phyloP scores from a whole-genome alignment of 2,797 vertebrate genomes.

The Phrynocephalus forsythii region DNA sequence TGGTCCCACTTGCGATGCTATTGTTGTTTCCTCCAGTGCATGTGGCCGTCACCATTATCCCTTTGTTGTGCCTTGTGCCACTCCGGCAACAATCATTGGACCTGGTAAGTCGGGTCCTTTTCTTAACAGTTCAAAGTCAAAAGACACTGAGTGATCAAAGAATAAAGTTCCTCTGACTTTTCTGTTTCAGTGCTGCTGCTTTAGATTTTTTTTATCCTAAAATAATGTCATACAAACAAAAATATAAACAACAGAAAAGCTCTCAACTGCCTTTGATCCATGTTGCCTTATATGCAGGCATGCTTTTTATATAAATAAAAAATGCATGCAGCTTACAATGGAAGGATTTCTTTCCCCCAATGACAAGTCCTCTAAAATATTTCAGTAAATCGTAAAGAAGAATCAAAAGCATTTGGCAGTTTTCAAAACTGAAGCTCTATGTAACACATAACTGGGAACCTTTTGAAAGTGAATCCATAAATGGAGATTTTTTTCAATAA shows the following conservation, averaged over 20 bases:
- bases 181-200: not conserved
- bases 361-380: constrained; percentile 11
- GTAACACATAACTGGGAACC: not conserved
- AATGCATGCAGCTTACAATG: not conserved
- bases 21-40: no score
- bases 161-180: constrained; percentile 32
- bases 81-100: no score
- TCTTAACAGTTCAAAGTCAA: constrained; percentile 25
- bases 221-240: constrained; percentile 9
- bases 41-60: no score
- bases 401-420: not conserved
- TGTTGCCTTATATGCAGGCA: not conserved
- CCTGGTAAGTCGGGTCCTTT: no score
- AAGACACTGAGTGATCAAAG: constrained; percentile 20
- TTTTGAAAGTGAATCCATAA: not conserved
- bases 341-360: not conserved
- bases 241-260: not conserved
- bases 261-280: not conserved
- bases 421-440: not conserved
- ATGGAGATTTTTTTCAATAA: not conserved
- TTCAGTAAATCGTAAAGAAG: not conserved
- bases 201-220: not conserved
- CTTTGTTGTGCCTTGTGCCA: no score
- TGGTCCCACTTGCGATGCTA: no score
- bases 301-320: no score